Conservation (phyloP, 2,888 invertebrate species). For the Chaetoderma sp. region DNA sequence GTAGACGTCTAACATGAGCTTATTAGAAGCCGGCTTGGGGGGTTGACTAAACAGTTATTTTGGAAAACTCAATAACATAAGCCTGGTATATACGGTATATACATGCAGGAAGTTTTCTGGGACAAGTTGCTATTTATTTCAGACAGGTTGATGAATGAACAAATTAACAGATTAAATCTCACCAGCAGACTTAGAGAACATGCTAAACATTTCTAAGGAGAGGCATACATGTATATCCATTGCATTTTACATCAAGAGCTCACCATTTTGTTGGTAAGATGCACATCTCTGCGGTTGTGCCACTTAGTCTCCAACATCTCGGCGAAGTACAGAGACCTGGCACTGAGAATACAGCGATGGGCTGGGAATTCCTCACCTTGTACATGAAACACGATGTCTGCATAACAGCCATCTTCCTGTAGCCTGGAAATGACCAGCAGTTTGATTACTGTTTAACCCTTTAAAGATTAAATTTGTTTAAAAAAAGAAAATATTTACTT, state of each 20-base stretch:
- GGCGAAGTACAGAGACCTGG: conserved; percentile 69
- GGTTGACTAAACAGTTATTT: not conserved
- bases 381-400: conserved; percentile 70
- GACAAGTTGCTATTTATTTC: too few relatives aligned
- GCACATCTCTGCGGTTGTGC: conserved; percentile 62
- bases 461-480: too few relatives aligned
- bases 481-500: too few relatives aligned
- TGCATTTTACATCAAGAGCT: not conserved
- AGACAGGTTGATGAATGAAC: too few relatives aligned
- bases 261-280: conserved; percentile 58
- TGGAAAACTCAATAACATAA: conserved; percentile 20
- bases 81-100: not conserved
- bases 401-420: conserved; percentile 59
- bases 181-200: not conserved
- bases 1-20: too few relatives aligned
- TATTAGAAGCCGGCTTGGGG: too few relatives aligned
- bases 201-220: not conserved
- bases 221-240: not conserved
- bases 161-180: not conserved
- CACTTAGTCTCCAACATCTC: conserved; percentile 69
- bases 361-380: conserved; percentile 66
- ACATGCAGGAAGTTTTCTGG: too few relatives aligned
- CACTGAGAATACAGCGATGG: conserved; percentile 70
- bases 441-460: too few relatives aligned
- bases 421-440: conserved; percentile 46